These are phyloP conservation scores for Tachina lurida DNA, from an alignment of 2,888 invertebrate species.

Conservation along the genomic window DNA sequence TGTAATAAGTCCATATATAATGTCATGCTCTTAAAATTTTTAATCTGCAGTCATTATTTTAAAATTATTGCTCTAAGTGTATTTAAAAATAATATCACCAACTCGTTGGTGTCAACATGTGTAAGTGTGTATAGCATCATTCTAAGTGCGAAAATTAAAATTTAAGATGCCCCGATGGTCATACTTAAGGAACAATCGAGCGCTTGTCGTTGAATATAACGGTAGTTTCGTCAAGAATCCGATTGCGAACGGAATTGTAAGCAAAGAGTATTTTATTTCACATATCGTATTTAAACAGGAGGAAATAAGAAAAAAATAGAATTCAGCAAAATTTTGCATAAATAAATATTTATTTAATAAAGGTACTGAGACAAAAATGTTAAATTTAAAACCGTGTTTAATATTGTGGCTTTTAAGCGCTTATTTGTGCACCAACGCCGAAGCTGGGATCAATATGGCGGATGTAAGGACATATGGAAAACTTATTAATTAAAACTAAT, in stretches of 20 bases:
- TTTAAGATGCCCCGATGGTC: slow-evolving; percentile 58
- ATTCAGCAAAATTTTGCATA: neutral
- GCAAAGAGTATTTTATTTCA: neutral
- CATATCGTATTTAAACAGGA: neutral
- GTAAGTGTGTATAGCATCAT: slow-evolving; percentile 7
- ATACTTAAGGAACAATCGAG: slow-evolving; percentile 52
- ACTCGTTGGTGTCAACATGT: slow-evolving; percentile 6
- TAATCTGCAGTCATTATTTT: too few species aligned
- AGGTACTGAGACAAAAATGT: slow-evolving; percentile 46
- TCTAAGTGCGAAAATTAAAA: slow-evolving; percentile 19
- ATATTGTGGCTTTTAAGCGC: slow-evolving; percentile 73
- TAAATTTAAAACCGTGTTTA: slow-evolving; percentile 66
- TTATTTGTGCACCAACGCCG: slow-evolving; percentile 74
- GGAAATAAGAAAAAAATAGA: neutral
- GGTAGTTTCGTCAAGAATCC: slow-evolving; percentile 13
- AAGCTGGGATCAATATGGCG: slow-evolving; percentile 75
- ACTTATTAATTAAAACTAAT: neutral
- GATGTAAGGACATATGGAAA: slow-evolving; percentile 76
- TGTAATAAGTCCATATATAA: too few species aligned
- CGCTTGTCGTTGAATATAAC: slow-evolving; percentile 45
- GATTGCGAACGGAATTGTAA: slow-evolving; percentile 2
- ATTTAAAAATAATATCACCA: neutral
- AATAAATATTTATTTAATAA: neutral
- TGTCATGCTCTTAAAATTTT: too few species aligned
- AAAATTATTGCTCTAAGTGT: slow-evolving; percentile 35